A percentile compares a stretch with the other conserved stretches of the same genome.
Conservation (phyloP, 2,888 invertebrate genomes). For the Rhimphoctona megacephalus region DNA sequence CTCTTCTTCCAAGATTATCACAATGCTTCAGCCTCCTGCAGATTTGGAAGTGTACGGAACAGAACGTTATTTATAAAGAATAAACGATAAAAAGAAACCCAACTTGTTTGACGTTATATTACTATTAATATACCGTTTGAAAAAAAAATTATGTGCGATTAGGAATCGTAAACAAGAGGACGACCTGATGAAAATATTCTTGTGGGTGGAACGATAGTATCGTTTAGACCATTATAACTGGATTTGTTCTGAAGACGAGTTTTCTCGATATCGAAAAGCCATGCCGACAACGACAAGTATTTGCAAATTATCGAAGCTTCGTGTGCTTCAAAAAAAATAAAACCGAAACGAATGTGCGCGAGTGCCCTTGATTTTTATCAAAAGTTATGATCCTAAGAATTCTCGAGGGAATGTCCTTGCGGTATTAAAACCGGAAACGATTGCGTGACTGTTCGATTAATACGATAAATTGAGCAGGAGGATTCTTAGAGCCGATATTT, state of each 20-base stretch:
- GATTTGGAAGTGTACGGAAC: neutral
- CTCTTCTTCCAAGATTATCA: neutral
- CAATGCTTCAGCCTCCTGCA: neutral
- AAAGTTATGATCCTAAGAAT: slow-evolving; percentile 11
- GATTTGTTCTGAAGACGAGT: slow-evolving; percentile 29
- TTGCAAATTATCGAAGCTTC: slow-evolving; percentile 31
- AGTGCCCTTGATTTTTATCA: slow-evolving; percentile 42
- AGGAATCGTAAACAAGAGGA: slow-evolving; percentile 13
- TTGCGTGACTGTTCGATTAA: slow-evolving; percentile 52
- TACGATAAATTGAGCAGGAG: slow-evolving; percentile 23
- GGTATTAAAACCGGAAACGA: slow-evolving; percentile 54
- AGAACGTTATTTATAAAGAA: neutral
- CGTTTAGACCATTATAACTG: slow-evolving; percentile 49
- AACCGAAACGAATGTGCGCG: slow-evolving; percentile 21
- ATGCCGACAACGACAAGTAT: slow-evolving; percentile 15
- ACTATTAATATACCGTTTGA: slow-evolving; percentile 10
- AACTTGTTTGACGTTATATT: slow-evolving; percentile 1
- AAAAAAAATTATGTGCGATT: neutral
- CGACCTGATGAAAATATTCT: slow-evolving; percentile 24
- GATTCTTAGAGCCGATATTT: slow-evolving; percentile 55
- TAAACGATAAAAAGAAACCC: neutral
- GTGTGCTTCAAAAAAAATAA: slow-evolving; percentile 25
- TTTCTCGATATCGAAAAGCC: slow-evolving; percentile 48
- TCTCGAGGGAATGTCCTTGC: slow-evolving; percentile 16
- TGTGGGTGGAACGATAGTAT: slow-evolving; percentile 35